Evolutionary conservation across 2,113 vertebrate species (phyloP).

Genomic region (Gallinago media): DNA sequence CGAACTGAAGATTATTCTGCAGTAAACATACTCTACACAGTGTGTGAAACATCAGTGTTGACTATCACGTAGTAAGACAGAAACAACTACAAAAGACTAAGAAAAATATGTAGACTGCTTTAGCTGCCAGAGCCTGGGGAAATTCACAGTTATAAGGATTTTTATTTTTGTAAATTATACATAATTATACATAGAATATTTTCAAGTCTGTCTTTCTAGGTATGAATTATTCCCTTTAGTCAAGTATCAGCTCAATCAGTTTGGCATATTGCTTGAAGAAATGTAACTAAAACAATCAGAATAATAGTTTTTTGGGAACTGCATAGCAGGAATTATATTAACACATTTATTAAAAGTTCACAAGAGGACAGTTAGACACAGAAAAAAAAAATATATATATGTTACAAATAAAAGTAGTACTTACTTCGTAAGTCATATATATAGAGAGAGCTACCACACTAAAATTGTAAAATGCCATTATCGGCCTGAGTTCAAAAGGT

Average conservation of each 20-base stretch:
- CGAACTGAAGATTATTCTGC: neutral
- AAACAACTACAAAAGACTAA: neutral
- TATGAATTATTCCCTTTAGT: neutral
- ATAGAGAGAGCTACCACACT: conserved; percentile 88
- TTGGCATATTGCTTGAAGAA: neutral
- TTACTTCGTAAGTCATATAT: conserved; percentile 95
- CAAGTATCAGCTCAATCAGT: neutral
- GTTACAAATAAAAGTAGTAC: conserved; percentile 48
- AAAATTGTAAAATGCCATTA: conserved; percentile 91
- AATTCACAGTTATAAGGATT: neutral
- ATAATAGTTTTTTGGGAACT: neutral
- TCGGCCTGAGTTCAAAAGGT: conserved; percentile 88
- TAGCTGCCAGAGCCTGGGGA: neutral
- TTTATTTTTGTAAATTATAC: neutral
- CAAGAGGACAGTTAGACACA: neutral
- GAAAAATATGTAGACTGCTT: neutral
- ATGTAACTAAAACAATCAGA: neutral
- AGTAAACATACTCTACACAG: neutral
- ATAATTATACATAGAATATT: neutral
- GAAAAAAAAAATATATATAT: neutral
- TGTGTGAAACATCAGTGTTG: neutral
- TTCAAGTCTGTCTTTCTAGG: neutral
- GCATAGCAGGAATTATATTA: neutral
- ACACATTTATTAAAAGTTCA: neutral
- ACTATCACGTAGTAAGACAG: neutral